Percentiles rank a stretch among this genome's conserved stretches.
These are phyloP conservation scores for Lasioglossum oenotherae DNA, from an alignment of 2,888 invertebrate species.

Conservation along the genomic window DNA sequence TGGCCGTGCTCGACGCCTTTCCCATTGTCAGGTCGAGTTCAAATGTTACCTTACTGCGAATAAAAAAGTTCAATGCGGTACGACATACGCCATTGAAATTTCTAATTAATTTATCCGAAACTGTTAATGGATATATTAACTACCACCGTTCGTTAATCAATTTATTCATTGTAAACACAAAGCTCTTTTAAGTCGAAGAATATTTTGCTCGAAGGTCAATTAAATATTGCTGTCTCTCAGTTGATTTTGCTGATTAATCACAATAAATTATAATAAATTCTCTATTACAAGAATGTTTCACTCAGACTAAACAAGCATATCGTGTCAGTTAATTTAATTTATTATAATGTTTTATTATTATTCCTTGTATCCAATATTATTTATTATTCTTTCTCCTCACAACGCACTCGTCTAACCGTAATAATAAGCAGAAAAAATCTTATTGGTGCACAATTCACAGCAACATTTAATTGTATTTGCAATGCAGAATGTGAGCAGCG, in stretches of 20 bases:
- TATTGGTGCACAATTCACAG: background rate
- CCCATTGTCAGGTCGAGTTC: background rate
- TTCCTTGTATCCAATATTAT: no score
- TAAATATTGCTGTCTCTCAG: background rate
- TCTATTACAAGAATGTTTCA: background rate
- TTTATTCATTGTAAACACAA: background rate
- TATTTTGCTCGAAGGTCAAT: background rate
- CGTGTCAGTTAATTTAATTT: background rate
- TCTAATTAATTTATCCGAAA: background rate
- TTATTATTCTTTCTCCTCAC: background rate
- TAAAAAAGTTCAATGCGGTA: background rate
- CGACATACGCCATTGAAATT: background rate
- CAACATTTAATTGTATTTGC: background rate
- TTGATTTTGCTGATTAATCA: background rate
- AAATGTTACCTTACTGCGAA: conserved; percentile 29
- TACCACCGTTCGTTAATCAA: background rate
- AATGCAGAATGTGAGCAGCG: background rate
- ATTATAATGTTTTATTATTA: background rate
- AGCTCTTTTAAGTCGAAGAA: background rate
- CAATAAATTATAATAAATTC: background rate
- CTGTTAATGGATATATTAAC: background rate
- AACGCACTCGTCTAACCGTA: background rate
- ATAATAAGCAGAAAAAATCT: background rate
- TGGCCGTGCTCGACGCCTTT: background rate
- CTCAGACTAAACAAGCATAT: background rate